Evolutionary conservation across 2,113 vertebrate genomes (phyloP).

Genomic region (Felis chaus): DNA sequence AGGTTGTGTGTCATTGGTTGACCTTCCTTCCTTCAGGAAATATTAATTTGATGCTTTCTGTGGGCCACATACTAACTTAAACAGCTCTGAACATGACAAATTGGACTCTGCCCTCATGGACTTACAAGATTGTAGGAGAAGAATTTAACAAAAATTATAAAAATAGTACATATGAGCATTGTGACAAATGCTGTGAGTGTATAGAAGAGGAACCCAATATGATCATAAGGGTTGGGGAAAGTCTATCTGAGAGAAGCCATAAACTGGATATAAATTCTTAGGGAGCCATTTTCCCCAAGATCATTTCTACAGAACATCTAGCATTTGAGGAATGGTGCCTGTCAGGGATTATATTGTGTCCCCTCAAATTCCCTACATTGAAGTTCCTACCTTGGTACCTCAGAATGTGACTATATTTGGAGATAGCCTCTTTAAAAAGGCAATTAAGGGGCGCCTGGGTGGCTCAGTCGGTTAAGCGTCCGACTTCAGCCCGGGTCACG

Average conservation of each 20-base stretch:
- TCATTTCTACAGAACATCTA: neutral
- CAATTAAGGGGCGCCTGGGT: neutral
- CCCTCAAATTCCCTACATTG: neutral
- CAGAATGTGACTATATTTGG: neutral
- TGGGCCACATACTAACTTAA: neutral
- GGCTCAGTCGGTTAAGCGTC: no score
- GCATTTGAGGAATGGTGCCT: neutral
- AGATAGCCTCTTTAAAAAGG: neutral
- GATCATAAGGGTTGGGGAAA: neutral
- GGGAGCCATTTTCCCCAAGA: neutral
- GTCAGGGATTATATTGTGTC: neutral
- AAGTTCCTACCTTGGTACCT: neutral
- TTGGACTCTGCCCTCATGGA: neutral
- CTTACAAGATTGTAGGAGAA: neutral
- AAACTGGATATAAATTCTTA: neutral
- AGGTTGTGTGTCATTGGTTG: neutral
- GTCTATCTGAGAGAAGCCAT: neutral
- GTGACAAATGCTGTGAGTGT: neutral
- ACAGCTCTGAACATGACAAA: neutral
- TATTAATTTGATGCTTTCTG: neutral
- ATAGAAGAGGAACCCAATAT: neutral
- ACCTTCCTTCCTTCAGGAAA: neutral
- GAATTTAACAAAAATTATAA: neutral
- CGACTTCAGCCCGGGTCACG: no score
- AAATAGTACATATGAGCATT: neutral